Base-by-base conservation (phyloP, 2,113 vertebrate species). In the Boleophthalmus pectinirostris region DNA sequence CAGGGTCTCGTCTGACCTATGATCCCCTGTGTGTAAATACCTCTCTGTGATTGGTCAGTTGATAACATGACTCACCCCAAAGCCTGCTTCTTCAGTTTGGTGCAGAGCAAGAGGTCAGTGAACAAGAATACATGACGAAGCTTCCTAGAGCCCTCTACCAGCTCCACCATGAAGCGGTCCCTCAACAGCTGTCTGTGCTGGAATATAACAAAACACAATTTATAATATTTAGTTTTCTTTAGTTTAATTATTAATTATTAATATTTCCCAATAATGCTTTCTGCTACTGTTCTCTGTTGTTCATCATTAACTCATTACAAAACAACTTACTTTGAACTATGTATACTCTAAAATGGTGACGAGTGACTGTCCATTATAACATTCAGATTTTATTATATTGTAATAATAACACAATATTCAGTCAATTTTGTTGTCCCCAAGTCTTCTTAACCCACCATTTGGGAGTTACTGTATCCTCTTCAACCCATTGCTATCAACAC, bases 151-250 rank as follows among this genome's bases (percentile, higher is more conserved):
- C 96, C 96, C 79, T 98, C 97, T 5, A 98, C 95, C 78, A 98
- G 91, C 89, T 98, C 97, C 88, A 98, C 97, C 97, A 98, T 96
- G 90, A 98, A 98, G 77, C 97, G 94, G 91, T 98, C 97, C 87
- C 96, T 96, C 79, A 98, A 89, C 71, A 98, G 94, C 91, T 98
- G 96, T 47, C 96, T 95, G 85, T 97, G 93, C 97, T 98, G 54
- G 68, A 74, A 25, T 1, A 75, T 13, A 45, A 53, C 51, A 53
- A 53, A 20, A 54, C 10, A 8, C 38, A 11, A 43, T 10, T 43
- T 10, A 43, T 10, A 43, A 43, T 43, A 10, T 43, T 1, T 29
- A 4, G 29, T 29, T 43, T 43, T 43, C 9, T 38, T 38, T 7
- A 38, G 38, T 43, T 43, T 10, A 10, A 43, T 43, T 10, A 43